Base-by-base conservation (phyloP, 2,797 vertebrate genomes). In the Xiphophorus birchmanni region DNA sequence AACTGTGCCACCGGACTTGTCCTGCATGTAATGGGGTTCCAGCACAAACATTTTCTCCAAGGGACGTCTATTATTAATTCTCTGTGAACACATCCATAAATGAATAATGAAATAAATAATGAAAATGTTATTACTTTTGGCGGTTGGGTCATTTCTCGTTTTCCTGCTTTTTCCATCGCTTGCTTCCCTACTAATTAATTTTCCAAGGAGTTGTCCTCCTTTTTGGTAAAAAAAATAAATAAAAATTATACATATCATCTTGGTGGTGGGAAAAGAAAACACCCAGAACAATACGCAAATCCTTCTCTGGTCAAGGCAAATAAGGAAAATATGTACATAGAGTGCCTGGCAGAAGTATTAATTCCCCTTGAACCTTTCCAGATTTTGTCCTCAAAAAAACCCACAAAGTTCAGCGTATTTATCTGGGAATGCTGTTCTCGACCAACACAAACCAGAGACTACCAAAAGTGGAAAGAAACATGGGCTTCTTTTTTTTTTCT, bases 81-180 rank as follows among this genome's bases (percentile, higher is more conserved):
- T 91, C 93, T 95, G 94, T 94, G 94, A 95, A 95, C 93, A 95
- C 93, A 95, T 95, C 93, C 91, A 95, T 96, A 95, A 96, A 95
- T 96, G 92, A 95, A 95, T 95, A 95, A 96, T 95, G 92, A 96
- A 96, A 95, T 93, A 95, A 95, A 96, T 95, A 95, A 94, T 94
- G 93, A 93, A 95, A 95, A 93, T 81, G 84, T 96, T 96, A 95
- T 95, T 95, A 94, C 93, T 94, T 95, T 95, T 96, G 94, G 95
- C 94, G 96, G 95, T 89, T 85, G 91, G 93, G 93, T 95, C 92
- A 93, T 94, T 96, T 94, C 93, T 93, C 79, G 90, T 95, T 96
- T 95, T 73, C 42, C 44, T 47, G 69, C 69, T 47, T 92, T 93
- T 92, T 91, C 93, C 86, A 85, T 87, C 9, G 87, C 91, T 92